These are phyloP conservation scores for Aegypius monachus DNA, from an alignment of 2,113 vertebrate species.

Conservation along the genomic window DNA sequence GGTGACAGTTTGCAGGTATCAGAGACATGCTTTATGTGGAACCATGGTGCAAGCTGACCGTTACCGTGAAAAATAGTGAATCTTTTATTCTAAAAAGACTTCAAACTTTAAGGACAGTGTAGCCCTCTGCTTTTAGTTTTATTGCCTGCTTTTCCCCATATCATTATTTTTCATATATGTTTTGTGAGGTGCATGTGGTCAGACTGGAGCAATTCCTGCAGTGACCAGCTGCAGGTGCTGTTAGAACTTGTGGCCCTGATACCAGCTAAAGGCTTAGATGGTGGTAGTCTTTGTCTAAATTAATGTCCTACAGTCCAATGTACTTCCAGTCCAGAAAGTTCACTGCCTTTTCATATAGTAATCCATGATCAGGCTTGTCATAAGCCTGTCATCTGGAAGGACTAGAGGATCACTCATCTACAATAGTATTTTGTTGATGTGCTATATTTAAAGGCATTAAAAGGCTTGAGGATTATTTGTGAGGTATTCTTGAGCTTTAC, in stretches of 20 bases:
- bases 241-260: background rate
- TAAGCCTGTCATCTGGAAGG: background rate
- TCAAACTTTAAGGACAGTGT: background rate
- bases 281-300: background rate
- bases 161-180: background rate
- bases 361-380: background rate
- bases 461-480: background rate
- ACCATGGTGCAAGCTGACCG: background rate
- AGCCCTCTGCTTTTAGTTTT: background rate
- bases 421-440: background rate
- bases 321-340: background rate
- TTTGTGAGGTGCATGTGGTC: background rate
- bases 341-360: background rate
- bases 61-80: background rate
- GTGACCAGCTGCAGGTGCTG: background rate
- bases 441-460: background rate
- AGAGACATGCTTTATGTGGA: background rate
- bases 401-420: background rate
- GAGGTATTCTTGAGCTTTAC: background rate
- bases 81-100: background rate
- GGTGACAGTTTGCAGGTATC: background rate
- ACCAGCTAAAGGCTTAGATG: background rate
- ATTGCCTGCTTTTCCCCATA: background rate
- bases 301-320: background rate
- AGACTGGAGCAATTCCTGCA: background rate